Base-by-base conservation (phyloP, 2,888 invertebrate species). In the Torymus auratus region DNA sequence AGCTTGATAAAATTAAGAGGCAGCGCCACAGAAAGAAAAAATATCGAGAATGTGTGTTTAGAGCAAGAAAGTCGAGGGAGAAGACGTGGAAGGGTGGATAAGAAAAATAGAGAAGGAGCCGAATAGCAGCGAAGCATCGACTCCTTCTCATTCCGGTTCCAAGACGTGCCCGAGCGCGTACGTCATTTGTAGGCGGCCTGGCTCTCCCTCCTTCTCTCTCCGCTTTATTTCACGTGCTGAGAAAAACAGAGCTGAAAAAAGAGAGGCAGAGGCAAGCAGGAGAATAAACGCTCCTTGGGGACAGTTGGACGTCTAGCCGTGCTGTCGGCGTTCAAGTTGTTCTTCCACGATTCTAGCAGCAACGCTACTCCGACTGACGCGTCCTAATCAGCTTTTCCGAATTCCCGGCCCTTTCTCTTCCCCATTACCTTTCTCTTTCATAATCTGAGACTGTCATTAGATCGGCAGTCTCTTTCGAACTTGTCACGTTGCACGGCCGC, bases 281-380 rank as follows among this genome's bases (percentile, higher is more conserved):
- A 73, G 62, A 85, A 69, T 73, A 81, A 77, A 77, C 73, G 81
- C 55, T 78, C 81, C 77, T 78, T 55, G 56, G 80, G 67, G 80
- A 73, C 62, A 72, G 60, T 77, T 67, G 15, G 72, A 62, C 77
- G 17, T 55, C 69, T 64, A 7, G 0, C 11, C 41, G 41, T 41
- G 5, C 7, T 55, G 62, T 64, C 1, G 0, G 2, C 41, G 41
- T 41, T 41, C 7, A 7, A 41, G 7, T 7, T 41, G 7, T 28
- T n/a, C 52, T 14, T 28, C 65, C 60, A 15, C n/a, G 41, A 41
- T 41, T 41, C 41, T 10, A 41, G 7, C 41, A 41, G 7, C 41
- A 41, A 41, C 41, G 41, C 68, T 58, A 52, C 52, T n/a, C 52
- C 64, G 2, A 52, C 12, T 15, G 65, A 67, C 58, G 67, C 41